Base-by-base conservation (phyloP, 2,888 invertebrate genomes). In the Rotaria sp. region DNA sequence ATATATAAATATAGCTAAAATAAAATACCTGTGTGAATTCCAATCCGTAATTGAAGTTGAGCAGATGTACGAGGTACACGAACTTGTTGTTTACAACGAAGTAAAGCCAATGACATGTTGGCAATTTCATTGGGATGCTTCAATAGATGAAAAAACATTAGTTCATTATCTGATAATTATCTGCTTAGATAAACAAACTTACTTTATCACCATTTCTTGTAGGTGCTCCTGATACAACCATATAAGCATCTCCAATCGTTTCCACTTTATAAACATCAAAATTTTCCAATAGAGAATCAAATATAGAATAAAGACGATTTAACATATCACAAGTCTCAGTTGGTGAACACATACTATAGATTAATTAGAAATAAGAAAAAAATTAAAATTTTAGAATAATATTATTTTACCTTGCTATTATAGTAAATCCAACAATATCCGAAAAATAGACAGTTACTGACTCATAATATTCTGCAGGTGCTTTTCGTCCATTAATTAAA, bases 221-320 rank as follows among this genome's bases (percentile, higher is more conserved):
- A 2, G 80, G 80, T 80, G 80, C 80, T n/a, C 80, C 80, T 0
- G 45, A 45, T 11, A 45, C 80, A 24, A 80, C 80, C 80, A 80
- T 80, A 80, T 80, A 80, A 15, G 80, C 80, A 80, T 80, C 80
- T 13, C 80, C 80, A 80, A 80, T 80, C 5, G 80, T 80, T 80
- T 80, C 80, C n/a, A 80, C 80, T 80, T 80, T 80, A 80, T 80
- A 80, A 45, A 80, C 80, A 80, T 80, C 80, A 26, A 80, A 80
- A n/a, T 80, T 80, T 80, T 80, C 80, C 45, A 80, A 80, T 26
- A 80, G 21, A 41, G 80, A 45, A 45, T 80, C 80, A 45, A 80
- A 80, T 13, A 80, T 45, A 15, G 80, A 80, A n/a, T 80, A 80
- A n/a, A 80, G 80, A n/a, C 80, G 38, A 45, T 80, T 80, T 45